Evolutionary conservation across 2,888 invertebrate species (phyloP).

Genomic region (Ctenicera cuprea): DNA sequence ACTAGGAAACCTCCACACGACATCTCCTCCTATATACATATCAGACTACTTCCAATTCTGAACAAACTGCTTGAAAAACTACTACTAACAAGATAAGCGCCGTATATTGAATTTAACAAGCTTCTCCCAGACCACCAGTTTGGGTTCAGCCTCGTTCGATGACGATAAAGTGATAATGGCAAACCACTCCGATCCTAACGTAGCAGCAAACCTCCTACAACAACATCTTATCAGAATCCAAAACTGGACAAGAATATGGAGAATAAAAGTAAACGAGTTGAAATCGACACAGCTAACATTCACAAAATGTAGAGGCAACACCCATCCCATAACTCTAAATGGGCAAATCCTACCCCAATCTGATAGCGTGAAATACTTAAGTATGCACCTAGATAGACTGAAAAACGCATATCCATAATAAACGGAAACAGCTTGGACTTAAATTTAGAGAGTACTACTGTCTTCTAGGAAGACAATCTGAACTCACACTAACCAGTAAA

Average conservation of each 20-base stretch:
- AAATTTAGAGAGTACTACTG: constrained; percentile 10
- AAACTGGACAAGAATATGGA: constrained; percentile 29
- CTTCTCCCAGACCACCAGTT: too few species aligned
- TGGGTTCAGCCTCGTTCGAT: constrained; percentile 27
- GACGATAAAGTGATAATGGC: constrained; percentile 30
- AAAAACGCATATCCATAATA: neutral
- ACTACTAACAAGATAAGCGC: too few species aligned
- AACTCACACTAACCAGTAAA: constrained; percentile 15
- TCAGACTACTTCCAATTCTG: too few species aligned
- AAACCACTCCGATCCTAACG: constrained; percentile 24
- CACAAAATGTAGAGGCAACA: constrained; percentile 32
- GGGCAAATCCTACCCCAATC: constrained; percentile 22
- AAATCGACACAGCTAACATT: constrained; percentile 29
- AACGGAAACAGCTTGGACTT: constrained; percentile 21
- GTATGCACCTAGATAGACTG: neutral
- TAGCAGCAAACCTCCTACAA: constrained; percentile 18
- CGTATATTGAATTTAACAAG: too few species aligned
- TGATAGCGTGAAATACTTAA: constrained; percentile 27
- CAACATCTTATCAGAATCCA: constrained; percentile 28
- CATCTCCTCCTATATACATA: too few species aligned
- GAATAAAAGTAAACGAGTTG: constrained; percentile 26
- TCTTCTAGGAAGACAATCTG: constrained; percentile 9
- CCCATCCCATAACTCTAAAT: constrained; percentile 26
- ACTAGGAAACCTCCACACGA: too few species aligned
- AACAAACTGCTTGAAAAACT: too few species aligned